Evolutionary conservation across 2,797 vertebrate species (phyloP).

Genomic region (Notolepis coatsorum): DNA sequence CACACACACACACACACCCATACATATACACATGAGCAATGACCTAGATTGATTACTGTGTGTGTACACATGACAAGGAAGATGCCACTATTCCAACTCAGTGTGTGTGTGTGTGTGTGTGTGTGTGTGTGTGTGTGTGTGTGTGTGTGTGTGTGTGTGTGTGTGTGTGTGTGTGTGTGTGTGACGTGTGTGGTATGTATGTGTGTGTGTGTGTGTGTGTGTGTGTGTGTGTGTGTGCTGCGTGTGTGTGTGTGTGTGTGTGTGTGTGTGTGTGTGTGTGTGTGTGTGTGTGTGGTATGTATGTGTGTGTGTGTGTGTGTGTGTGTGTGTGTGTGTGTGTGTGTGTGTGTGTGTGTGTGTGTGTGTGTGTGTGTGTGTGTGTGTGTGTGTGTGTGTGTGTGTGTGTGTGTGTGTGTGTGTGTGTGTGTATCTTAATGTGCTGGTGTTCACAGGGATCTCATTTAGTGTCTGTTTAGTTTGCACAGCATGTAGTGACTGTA

Average conservation of each 20-base stretch:
- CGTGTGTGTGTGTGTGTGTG: neutral
- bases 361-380: constrained; percentile 15
- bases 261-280: neutral
- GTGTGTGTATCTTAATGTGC: constrained; percentile 23
- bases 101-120: neutral
- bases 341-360: neutral
- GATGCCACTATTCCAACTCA: constrained; percentile 1
- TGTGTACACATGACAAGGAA: constrained; percentile 2
- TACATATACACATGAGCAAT: constrained; percentile 19
- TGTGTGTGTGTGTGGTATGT: neutral
- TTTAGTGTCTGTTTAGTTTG: constrained; percentile 41
- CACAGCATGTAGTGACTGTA: constrained; percentile 24
- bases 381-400: constrained; percentile 13
- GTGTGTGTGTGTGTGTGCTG: neutral
- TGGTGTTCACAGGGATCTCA: constrained; percentile 33
- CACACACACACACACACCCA: neutral
- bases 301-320: no score
- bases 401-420: neutral
- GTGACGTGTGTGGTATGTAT: neutral
- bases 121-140: neutral
- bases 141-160: constrained; percentile 8
- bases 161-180: neutral
- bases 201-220: neutral
- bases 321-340: no score
- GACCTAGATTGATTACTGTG: constrained; percentile 12